Percentiles rank a stretch among this genome's conserved stretches.
These are phyloP conservation scores for Chelonoidis abingdonii DNA, from an alignment of 2,113 vertebrate genomes.

Conservation along the genomic window DNA sequence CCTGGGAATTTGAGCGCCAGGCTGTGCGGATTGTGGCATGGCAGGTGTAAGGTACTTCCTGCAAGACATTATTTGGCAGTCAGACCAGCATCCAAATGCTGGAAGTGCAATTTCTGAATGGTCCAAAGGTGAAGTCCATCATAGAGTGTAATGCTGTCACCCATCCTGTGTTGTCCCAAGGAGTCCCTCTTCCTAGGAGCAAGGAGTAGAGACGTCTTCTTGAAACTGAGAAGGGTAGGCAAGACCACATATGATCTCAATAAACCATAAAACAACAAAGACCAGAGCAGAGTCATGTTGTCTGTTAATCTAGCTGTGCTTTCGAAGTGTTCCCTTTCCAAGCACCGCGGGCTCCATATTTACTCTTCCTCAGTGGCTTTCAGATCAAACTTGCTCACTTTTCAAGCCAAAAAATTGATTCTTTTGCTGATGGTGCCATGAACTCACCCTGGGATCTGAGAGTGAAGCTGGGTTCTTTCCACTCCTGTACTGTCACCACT, in stretches of 20 bases:
- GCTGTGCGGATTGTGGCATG: background rate
- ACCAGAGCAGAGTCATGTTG: background rate
- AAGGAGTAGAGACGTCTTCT: background rate
- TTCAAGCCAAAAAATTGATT: background rate
- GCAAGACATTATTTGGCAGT: background rate
- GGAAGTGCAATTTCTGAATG: background rate
- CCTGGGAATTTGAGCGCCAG: no score
- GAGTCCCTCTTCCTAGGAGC: background rate
- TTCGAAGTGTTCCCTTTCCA: background rate
- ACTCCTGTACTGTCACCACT: background rate
- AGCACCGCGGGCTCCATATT: background rate
- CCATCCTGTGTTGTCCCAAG: background rate
- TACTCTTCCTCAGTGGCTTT: background rate
- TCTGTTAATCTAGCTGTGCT: background rate
- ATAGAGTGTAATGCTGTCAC: background rate
- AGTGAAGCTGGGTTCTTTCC: background rate
- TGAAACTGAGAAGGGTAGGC: background rate
- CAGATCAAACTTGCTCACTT: background rate
- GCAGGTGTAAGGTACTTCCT: fast-evolving
- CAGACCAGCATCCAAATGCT: background rate
- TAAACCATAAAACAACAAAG: background rate
- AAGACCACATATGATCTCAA: background rate
- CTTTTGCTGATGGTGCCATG: background rate
- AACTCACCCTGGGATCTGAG: background rate
- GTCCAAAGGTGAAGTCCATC: background rate